Evolutionary conservation across 2,113 vertebrate species (phyloP).

Genomic region (Suncus etruscus): DNA sequence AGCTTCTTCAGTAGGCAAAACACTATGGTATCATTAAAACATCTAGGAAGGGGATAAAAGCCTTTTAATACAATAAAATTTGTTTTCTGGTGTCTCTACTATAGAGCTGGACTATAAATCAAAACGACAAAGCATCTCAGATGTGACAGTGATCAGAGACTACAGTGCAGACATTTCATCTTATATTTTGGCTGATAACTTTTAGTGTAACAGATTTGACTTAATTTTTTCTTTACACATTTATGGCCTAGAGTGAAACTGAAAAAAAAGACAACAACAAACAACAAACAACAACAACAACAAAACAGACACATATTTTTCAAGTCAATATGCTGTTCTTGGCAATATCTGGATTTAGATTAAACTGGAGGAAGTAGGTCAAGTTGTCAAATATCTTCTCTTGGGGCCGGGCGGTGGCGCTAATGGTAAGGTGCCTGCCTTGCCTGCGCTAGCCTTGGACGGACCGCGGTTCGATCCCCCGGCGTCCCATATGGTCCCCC

Average conservation of each 20-base stretch:
- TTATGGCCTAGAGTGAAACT: slow-evolving; percentile 79
- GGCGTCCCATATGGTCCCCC: no score
- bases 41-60: slow-evolving; percentile 73
- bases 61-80: slow-evolving; percentile 86
- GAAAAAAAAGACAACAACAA: slow-evolving; percentile 67
- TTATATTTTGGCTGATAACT: slow-evolving; percentile 75
- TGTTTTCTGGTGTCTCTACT: slow-evolving; percentile 87
- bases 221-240: slow-evolving; percentile 68
- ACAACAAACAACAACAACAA: neutral
- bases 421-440: no score
- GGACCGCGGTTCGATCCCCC: no score
- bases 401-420: no score
- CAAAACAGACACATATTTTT: neutral
- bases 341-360: slow-evolving; percentile 27
- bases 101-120: slow-evolving; percentile 86
- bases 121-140: slow-evolving; percentile 81
- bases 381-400: slow-evolving; percentile 59
- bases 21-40: slow-evolving; percentile 84
- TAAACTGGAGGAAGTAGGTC: slow-evolving; percentile 54
- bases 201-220: slow-evolving; percentile 75
- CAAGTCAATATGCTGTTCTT: slow-evolving; percentile 49
- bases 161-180: slow-evolving; percentile 83
- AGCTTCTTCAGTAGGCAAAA: slow-evolving; percentile 83
- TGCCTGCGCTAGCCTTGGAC: no score
- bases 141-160: slow-evolving; percentile 85